These are phyloP conservation scores for Coelopa frigida DNA, from an alignment of 1,140 invertebrate genomes.

Conservation along the genomic window DNA sequence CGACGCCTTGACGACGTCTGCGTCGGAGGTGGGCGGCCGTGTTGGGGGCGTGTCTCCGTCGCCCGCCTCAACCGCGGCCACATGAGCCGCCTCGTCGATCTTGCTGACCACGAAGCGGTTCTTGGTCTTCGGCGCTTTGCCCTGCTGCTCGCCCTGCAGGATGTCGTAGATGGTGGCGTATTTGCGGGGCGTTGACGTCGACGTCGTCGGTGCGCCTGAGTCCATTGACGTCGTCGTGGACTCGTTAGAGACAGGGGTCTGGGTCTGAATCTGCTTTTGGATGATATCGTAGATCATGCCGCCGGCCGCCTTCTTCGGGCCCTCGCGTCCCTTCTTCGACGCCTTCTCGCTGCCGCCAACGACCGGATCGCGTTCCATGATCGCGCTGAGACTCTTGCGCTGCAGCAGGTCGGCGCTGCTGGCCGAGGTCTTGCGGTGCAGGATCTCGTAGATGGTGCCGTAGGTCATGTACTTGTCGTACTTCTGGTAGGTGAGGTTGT, in stretches of 20 bases:
- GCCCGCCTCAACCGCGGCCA: background rate
- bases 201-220: conserved; percentile 5
- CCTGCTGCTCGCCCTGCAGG: conserved; percentile 36
- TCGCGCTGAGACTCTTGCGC: conserved; percentile 35
- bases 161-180: conserved; percentile 44
- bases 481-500: conserved; percentile 36
- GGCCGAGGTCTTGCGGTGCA: conserved; percentile 31
- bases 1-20: conserved; percentile 12
- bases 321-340: conserved; percentile 2
- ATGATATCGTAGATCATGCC: conserved; percentile 40
- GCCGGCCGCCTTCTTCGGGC: conserved; percentile 12
- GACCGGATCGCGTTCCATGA: conserved; percentile 24
- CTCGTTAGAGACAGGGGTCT: conserved; percentile 16
- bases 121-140: conserved; percentile 13
- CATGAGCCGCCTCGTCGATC: conserved; percentile 24
- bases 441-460: conserved; percentile 43
- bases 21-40: background rate
- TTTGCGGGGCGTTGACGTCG: conserved; percentile 20
- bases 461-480: conserved; percentile 45
- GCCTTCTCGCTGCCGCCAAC: background rate
- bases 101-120: conserved; percentile 40
- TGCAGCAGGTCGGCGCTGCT: conserved; percentile 25
- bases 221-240: background rate
- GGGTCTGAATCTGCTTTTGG: conserved; percentile 25
- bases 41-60: background rate